Evolutionary conservation across 2,888 invertebrate genomes (phyloP), one percentile per base, ranked within the genome.

Genomic region (Crioceris asparagi): DNA sequence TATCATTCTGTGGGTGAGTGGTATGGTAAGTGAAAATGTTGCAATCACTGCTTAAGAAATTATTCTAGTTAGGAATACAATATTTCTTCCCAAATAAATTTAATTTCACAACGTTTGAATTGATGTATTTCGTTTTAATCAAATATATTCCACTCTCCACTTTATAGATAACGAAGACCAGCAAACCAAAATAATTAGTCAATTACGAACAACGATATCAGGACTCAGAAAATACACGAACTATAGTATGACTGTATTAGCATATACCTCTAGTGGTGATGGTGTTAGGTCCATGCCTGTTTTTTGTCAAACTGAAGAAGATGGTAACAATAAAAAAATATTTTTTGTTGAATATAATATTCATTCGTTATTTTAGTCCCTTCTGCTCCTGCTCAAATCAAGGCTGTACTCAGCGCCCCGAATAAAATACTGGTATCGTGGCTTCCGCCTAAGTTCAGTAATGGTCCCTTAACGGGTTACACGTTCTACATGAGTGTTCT

Each of bases 201-300:
- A 77, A 2, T 57, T 79, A 23, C 75, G 79, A 43, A 79, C 82
- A 19, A 77, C 77, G 2, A 69, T 88, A 43, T 79, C 80, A 39
- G 82, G 82, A 31, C 68, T 92, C 38, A 75, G 80, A 54, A 83
- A 87, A 53, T 90, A 79, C 65, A 90, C 91, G 18, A 93, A 93
- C 68, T 93, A 93, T 62, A 90, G 90, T 21, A 83, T 93, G 35
- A 83, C 87, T 48, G 87, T 90, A 21, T 70, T 87, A 57, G 91
- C 91, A 6, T 91, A 79, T 64, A 93, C 93, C 1, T 74, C 81
- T 23, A 83, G 83, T 30, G 93, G 93, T 0, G 92, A 93, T 59
- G 93, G 93, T 5, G 82, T 83, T 14, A 72, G 83, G 48, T 88
- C 88, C 43, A 74, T 78, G 10, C 83, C 88, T 0, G 77, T 90